Evolutionary conservation across 2,113 vertebrate genomes (phyloP).

Genomic region (Cyprinodon variegatus): DNA sequence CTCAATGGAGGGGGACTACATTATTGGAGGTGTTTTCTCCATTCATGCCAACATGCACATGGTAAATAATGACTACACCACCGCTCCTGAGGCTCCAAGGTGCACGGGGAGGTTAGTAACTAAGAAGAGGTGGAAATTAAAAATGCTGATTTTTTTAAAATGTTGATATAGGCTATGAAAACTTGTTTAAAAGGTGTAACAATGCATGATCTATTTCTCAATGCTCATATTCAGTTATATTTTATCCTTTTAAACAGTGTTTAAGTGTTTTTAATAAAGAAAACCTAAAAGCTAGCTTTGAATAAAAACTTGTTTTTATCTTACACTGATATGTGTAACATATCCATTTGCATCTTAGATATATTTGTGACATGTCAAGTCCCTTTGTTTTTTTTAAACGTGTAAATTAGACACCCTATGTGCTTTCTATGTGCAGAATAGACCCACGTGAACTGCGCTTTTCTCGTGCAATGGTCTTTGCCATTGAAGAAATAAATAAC

Average conservation of each 20-base stretch:
- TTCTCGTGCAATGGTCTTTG: conserved; percentile 70
- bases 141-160: background rate
- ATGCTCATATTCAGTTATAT: background rate
- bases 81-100: conserved; percentile 50
- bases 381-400: background rate
- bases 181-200: background rate
- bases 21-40: conserved; percentile 19
- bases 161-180: background rate
- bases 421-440: conserved; percentile 49
- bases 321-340: background rate
- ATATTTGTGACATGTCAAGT: background rate
- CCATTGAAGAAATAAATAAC: conserved; percentile 78
- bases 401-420: background rate
- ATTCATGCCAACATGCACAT: conserved; percentile 33
- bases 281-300: background rate
- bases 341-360: background rate
- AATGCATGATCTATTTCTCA: background rate
- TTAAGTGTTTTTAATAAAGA: background rate
- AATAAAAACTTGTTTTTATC: background rate
- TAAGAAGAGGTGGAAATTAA: background rate
- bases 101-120: conserved; percentile 74
- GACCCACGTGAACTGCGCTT: conserved; percentile 66
- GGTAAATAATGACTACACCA: conserved; percentile 57
- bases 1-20: conserved; percentile 67
- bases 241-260: background rate